Conservation (phyloP, 2,797 vertebrate species). For the Dallia pectoralis region DNA sequence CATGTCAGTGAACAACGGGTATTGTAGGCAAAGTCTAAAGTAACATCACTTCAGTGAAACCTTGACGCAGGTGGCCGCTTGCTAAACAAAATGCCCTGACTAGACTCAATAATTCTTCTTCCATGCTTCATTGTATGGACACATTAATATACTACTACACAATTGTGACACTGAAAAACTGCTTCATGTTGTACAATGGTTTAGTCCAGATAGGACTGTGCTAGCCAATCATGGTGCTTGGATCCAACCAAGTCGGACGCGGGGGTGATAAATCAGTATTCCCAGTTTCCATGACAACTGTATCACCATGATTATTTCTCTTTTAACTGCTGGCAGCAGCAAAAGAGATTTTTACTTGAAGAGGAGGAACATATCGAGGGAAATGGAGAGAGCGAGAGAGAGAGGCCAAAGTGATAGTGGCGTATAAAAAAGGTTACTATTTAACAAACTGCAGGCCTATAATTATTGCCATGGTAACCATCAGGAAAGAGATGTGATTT, state of each 20-base stretch:
- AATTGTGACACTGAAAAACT: neutral
- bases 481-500: neutral
- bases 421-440: neutral
- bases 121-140: neutral
- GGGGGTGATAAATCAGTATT: slow-evolving; percentile 15
- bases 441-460: slow-evolving; percentile 35
- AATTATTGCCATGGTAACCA: slow-evolving; percentile 56
- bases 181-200: neutral
- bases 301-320: slow-evolving; percentile 30
- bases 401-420: neutral
- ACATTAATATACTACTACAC: neutral
- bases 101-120: neutral
- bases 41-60: neutral
- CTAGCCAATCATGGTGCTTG: neutral
- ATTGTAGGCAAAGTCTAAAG: neutral
- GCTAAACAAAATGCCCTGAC: neutral
- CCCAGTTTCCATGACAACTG: slow-evolving; percentile 37
- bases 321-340: slow-evolving; percentile 8
- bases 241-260: slow-evolving; percentile 6
- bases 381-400: slow-evolving; percentile 6
- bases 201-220: slow-evolving; percentile 5
- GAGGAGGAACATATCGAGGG: neutral
- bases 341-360: slow-evolving; percentile 3
- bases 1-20: neutral
- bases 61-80: neutral